A percentile compares a stretch with the other conserved stretches of the same genome.
These are phyloP conservation scores for Chaetoderma sp. DNA, from an alignment of 2,888 invertebrate species.

Conservation along the genomic window DNA sequence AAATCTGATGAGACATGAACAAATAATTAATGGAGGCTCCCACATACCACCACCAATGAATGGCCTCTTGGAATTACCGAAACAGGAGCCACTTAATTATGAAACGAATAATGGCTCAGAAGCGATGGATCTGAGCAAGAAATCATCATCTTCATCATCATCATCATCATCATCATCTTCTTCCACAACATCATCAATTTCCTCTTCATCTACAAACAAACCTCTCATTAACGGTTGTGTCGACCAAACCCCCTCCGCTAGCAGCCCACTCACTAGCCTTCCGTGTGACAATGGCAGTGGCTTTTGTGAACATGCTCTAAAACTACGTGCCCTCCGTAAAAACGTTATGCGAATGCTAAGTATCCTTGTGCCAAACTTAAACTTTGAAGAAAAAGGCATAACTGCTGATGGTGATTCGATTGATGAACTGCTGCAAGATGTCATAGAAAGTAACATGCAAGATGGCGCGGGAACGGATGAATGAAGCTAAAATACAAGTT, in stretches of 20 bases:
- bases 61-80: too few relatives aligned
- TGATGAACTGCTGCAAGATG: conserved; percentile 66
- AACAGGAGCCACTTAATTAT: too few relatives aligned
- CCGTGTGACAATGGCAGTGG: too few relatives aligned
- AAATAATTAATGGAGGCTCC: too few relatives aligned
- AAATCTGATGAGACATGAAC: too few relatives aligned
- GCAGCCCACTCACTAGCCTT: too few relatives aligned
- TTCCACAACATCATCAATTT: conserved; percentile 25
- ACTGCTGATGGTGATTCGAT: conserved; percentile 66
- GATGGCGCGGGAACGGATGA: too few relatives aligned
- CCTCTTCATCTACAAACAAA: conserved; percentile 32
- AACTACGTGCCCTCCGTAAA: conserved; percentile 59
- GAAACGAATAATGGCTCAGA: too few relatives aligned
- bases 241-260: conserved; percentile 27
- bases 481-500: too few relatives aligned
- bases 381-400: conserved; percentile 66
- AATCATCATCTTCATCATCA: too few relatives aligned
- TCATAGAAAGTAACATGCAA: conserved; percentile 65
- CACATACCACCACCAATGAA: conserved; percentile 14
- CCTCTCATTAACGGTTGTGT: background rate
- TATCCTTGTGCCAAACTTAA: conserved; percentile 66
- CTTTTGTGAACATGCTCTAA: conserved; percentile 57
- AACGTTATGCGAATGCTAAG: conserved; percentile 67
- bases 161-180: conserved; percentile 7
- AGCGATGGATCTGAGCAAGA: too few relatives aligned